phyloP scores from a whole-genome alignment of 2,797 vertebrate genomes.

The Nannoperca obscura region DNA sequence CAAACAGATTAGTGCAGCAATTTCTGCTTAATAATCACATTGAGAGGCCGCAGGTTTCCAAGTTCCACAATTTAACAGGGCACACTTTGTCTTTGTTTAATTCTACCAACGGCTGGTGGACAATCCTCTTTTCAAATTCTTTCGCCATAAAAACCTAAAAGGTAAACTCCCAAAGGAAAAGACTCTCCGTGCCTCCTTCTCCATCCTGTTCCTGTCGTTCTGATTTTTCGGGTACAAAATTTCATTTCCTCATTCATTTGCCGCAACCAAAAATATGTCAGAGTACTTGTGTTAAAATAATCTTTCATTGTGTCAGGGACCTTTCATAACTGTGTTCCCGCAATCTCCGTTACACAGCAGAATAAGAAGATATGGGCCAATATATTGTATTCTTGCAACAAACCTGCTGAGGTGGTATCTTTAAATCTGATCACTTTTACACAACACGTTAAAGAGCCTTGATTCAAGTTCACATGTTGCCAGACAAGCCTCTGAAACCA shows the following conservation, averaged over 20 bases:
- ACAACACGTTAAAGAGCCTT: neutral
- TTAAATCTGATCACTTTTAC: neutral
- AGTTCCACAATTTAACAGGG: constrained; percentile 11
- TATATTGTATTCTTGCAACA: neutral
- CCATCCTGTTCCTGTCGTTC: constrained; percentile 7
- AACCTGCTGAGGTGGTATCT: neutral
- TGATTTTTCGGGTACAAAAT: constrained; percentile 11
- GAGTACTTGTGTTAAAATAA: neutral
- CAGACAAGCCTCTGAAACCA: neutral
- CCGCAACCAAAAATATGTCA: neutral
- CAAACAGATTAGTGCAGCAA: constrained; percentile 71
- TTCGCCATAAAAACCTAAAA: constrained; percentile 5
- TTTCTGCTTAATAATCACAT: constrained; percentile 50
- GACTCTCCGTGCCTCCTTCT: neutral
- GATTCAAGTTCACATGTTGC: neutral
- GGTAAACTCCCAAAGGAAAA: constrained; percentile 1
- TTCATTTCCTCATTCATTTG: constrained; percentile 24
- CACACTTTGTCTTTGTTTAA: constrained; percentile 25
- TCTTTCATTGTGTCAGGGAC: constrained; percentile 10
- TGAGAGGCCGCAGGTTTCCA: constrained; percentile 2
- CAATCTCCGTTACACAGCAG: constrained; percentile 9
- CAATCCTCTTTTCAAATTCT: neutral
- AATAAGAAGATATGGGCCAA: neutral
- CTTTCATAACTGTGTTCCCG: constrained; percentile 36
- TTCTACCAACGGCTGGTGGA: neutral